Percentiles rank a stretch among this genome's conserved stretches.
These are phyloP conservation scores for Otolemur crassicaudatus DNA, from an alignment of 2,797 vertebrate species.

Conservation along the genomic window DNA sequence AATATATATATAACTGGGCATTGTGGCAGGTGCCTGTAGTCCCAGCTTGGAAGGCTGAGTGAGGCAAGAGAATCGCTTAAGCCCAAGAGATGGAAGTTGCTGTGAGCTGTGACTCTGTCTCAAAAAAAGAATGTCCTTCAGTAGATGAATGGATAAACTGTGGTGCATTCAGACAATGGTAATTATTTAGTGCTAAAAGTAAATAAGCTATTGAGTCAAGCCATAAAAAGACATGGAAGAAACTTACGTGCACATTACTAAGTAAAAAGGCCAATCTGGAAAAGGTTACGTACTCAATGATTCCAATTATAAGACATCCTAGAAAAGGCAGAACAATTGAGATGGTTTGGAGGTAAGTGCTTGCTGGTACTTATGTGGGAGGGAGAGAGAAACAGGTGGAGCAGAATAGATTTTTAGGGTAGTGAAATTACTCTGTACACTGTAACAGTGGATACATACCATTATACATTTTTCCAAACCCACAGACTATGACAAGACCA, in stretches of 20 bases:
- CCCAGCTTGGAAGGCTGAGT: no score
- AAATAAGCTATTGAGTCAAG: not conserved
- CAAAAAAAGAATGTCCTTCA: not conserved
- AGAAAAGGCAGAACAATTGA: not conserved
- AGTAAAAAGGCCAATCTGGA: not conserved
- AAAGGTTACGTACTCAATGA: not conserved
- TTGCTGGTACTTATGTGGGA: not conserved
- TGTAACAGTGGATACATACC: not conserved
- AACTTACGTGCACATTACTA: not conserved
- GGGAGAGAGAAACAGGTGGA: not conserved
- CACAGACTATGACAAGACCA: no score
- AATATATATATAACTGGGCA: no score
- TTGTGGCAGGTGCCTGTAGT: no score
- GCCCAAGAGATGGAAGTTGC: no score
- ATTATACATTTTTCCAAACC: not conserved
- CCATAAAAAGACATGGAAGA: not conserved
- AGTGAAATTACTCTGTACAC: not conserved
- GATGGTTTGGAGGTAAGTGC: not conserved
- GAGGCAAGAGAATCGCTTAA: no score
- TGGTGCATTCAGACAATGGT: not conserved
- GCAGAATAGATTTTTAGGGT: not conserved
- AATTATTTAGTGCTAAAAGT: not conserved
- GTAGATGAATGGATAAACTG: not conserved
- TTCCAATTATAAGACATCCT: not conserved
- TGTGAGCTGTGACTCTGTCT: no score